Conservation (phyloP, 2,888 invertebrate species). For the Dione vanillae region DNA sequence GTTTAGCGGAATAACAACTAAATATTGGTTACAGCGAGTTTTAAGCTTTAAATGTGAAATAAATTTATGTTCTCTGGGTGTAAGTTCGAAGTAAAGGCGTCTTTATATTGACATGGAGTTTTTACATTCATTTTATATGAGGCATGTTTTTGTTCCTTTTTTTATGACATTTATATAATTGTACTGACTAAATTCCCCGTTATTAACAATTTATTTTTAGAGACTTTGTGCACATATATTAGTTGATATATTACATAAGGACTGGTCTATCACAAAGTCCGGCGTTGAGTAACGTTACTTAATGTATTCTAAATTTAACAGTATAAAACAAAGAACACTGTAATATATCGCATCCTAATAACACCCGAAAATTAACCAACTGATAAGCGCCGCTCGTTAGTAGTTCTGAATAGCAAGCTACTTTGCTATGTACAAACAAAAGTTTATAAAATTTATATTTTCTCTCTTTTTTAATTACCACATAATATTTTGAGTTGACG, state of each 20-base stretch:
- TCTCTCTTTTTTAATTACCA: background rate
- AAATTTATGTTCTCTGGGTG: slow-evolving; percentile 22
- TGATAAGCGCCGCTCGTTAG: slow-evolving; percentile 24
- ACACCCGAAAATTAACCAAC: slow-evolving; percentile 15
- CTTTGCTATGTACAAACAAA: slow-evolving; percentile 15
- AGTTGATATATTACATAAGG: too few relatives aligned
- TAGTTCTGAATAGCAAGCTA: slow-evolving; percentile 8
- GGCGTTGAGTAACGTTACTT: too few relatives aligned
- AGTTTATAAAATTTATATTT: background rate
- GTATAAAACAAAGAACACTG: too few relatives aligned
- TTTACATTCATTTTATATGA: too few relatives aligned
- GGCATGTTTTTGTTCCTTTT: too few relatives aligned
- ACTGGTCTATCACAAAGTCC: too few relatives aligned
- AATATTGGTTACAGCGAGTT: slow-evolving; percentile 35
- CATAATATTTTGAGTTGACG: too few relatives aligned
- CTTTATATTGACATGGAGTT: background rate
- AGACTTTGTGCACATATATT: too few relatives aligned
- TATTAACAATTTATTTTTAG: too few relatives aligned
- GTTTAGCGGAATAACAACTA: slow-evolving; percentile 30
- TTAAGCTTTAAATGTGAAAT: slow-evolving; percentile 32
- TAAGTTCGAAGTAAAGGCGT: slow-evolving; percentile 8
- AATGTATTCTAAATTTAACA: too few relatives aligned
- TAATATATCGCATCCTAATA: slow-evolving; percentile 7
- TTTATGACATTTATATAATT: too few relatives aligned
- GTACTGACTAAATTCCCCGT: too few relatives aligned